These are phyloP conservation scores for Alaudala cheleensis DNA, from an alignment of 2,113 vertebrate genomes.

Conservation along the genomic window DNA sequence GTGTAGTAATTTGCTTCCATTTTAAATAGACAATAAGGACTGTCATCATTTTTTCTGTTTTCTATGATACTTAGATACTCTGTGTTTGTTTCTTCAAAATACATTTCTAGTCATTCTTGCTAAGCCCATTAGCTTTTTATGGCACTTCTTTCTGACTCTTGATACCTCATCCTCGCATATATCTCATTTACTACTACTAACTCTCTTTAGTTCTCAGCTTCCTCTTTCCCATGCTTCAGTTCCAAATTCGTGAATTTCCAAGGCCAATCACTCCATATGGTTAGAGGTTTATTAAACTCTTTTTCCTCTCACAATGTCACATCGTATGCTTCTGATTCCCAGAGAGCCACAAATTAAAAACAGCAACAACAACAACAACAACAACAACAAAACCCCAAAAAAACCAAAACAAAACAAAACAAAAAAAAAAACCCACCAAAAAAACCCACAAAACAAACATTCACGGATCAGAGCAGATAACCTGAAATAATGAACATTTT, in stretches of 20 bases:
- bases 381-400: no score
- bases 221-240: not conserved
- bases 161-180: not conserved
- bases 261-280: slow-evolving; percentile 25
- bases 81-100: not conserved
- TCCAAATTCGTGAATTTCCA: not conserved
- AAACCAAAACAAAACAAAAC: no score
- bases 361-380: no score
- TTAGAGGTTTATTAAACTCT: slow-evolving; percentile 24
- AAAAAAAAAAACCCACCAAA: no score
- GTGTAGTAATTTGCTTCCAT: not conserved
- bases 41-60: not conserved
- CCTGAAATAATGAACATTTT: not conserved
- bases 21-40: not conserved
- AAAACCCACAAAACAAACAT: not conserved
- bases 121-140: not conserved
- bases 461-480: not conserved
- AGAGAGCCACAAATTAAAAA: not conserved
- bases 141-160: not conserved
- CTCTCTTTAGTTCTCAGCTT: not conserved
- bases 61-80: not conserved
- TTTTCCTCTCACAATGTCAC: not conserved
- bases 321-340: slow-evolving; percentile 1
- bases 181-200: not conserved
- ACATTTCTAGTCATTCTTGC: not conserved